Percentiles rank a stretch among this genome's conserved stretches.
Evolutionary conservation across 2,888 invertebrate species (phyloP).

Genomic region (Saturnia japonica): DNA sequence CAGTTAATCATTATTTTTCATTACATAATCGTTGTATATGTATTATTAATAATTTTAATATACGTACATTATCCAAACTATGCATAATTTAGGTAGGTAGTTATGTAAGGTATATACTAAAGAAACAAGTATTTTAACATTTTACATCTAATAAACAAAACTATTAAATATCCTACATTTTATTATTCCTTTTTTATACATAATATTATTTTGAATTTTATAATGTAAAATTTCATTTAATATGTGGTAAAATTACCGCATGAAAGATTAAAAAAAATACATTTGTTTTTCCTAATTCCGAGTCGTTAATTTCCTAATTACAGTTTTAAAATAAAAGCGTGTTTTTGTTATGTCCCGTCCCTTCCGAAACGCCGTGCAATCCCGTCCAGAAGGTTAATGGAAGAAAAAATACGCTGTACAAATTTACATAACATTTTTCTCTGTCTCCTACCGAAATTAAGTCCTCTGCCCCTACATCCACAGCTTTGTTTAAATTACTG

Average conservation of each 20-base stretch:
- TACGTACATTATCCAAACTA: neutral
- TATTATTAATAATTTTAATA: neutral
- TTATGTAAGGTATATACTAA: neutral
- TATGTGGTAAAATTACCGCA: conserved; percentile 57
- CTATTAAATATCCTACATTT: no score
- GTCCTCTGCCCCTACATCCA: conserved; percentile 65
- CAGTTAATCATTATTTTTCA: neutral
- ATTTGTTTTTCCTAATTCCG: conserved; percentile 69
- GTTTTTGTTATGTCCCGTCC: conserved; percentile 67
- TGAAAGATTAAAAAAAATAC: conserved; percentile 55
- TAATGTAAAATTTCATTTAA: neutral
- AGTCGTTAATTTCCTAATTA: conserved; percentile 80
- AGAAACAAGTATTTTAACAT: neutral
- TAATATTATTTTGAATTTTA: neutral
- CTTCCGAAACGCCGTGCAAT: conserved; percentile 55
- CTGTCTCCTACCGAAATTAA: conserved; percentile 72
- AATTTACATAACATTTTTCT: conserved; percentile 80
- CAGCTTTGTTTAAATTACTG: conserved; percentile 75
- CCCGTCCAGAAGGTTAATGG: conserved; percentile 74
- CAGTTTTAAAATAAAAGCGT: conserved; percentile 73
- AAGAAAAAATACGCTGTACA: conserved; percentile 79
- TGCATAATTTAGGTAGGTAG: neutral
- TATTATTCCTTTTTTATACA: no score
- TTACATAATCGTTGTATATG: neutral
- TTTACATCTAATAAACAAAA: neutral